Conservation (phyloP, 2,797 vertebrate genomes). For the Leptodactylus fallax region DNA sequence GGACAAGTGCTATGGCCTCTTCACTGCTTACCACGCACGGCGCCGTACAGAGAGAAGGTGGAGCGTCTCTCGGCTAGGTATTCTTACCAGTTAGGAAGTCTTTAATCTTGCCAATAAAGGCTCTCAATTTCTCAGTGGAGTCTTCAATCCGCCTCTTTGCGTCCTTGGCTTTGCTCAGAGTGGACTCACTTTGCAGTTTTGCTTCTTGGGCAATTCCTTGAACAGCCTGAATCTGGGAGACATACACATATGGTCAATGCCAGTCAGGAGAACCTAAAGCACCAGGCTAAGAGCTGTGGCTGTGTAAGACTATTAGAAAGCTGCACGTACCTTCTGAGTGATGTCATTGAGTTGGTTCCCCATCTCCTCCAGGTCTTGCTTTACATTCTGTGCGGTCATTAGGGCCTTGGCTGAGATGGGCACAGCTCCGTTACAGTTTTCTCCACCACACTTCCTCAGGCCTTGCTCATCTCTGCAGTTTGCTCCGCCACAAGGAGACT, state of each 20-base stretch:
- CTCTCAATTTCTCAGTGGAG: constrained; percentile 80
- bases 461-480: constrained; percentile 77
- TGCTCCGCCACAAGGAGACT: constrained; percentile 78
- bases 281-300: background rate
- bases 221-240: constrained; percentile 81
- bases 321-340: constrained; percentile 77
- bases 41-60: background rate
- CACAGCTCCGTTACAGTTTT: constrained; percentile 78
- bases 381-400: constrained; percentile 69
- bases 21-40: no score
- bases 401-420: constrained; percentile 75
- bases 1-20: no score
- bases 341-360: constrained; percentile 74
- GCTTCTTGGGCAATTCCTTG: constrained; percentile 77
- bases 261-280: background rate
- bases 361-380: constrained; percentile 71
- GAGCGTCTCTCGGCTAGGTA: background rate
- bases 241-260: background rate
- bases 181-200: constrained; percentile 76
- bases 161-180: constrained; percentile 75
- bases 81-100: constrained; percentile 85
- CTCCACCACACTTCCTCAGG: constrained; percentile 76
- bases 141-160: constrained; percentile 78
- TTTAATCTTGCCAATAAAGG: constrained; percentile 84
- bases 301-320: background rate